A percentile compares a stretch with the other conserved stretches of the same genome.
phyloP scores from a whole-genome alignment of 2,888 invertebrate species.

The Parnassius smintheus region DNA sequence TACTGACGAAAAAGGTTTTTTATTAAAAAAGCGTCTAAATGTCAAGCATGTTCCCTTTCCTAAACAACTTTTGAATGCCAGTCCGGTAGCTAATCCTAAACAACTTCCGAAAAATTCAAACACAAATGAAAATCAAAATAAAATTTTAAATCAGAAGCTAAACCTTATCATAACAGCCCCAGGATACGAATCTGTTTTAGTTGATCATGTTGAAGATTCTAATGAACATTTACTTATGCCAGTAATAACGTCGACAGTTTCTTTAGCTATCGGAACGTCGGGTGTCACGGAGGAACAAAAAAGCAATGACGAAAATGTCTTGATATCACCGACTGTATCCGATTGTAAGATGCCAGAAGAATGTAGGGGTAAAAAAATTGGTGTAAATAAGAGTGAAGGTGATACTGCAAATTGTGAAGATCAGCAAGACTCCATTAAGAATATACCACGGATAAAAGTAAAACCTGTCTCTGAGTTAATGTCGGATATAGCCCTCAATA shows the following conservation, averaged over 20 bases:
- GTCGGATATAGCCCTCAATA: slow-evolving; percentile 47
- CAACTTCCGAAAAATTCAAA: slow-evolving; percentile 54
- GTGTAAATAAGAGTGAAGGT: slow-evolving; percentile 19
- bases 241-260: slow-evolving; percentile 58
- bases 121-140: no score
- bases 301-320: not conserved
- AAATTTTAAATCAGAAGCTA: no score
- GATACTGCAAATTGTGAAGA: slow-evolving; percentile 18
- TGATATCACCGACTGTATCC: not conserved
- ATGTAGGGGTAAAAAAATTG: not conserved
- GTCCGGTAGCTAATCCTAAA: slow-evolving; percentile 68
- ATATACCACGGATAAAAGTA: slow-evolving; percentile 61
- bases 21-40: slow-evolving; percentile 38
- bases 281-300: slow-evolving; percentile 13
- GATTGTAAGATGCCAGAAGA: not conserved
- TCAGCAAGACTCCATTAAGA: slow-evolving; percentile 22
- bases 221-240: slow-evolving; percentile 44
- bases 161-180: no score
- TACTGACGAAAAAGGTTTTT: slow-evolving; percentile 19
- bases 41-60: no score
- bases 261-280: slow-evolving; percentile 41
- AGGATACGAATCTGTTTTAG: no score
- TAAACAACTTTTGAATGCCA: slow-evolving; percentile 38
- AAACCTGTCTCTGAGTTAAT: slow-evolving; percentile 65
- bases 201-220: no score